Evolutionary conservation across 2,113 vertebrate species (phyloP), one percentile per base, ranked within the genome.

Genomic region (Entomyzon cyanotis): DNA sequence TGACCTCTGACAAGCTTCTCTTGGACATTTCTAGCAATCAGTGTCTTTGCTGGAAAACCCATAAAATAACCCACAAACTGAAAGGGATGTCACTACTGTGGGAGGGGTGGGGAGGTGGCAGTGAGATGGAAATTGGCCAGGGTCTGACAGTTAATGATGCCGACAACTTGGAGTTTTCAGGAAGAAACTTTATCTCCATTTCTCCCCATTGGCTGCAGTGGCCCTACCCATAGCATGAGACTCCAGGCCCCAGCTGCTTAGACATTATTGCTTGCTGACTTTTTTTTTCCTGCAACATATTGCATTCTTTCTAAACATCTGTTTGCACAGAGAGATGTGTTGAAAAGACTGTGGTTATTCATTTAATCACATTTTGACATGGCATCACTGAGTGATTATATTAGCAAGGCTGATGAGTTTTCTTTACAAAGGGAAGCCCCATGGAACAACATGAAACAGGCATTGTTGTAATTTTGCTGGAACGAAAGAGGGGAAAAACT

Each of bases 341-440:
- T 97, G 95, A 97, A 96, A 96, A 92, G 90, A 68, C 84, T 95
- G 93, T 71, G 90, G 95, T 94, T 96, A 93, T 93, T 96, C 92
- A 95, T 96, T 96, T 95, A 95, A 94, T 95, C 93, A 64, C 88
- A 90, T 92, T 96, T 94, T 97, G 92, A 95, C 94, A 94, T 90
- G 92, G 89, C 86, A 89, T 89, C 2, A 42, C 83, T 97, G 96
- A 96, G 88, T 95, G 95, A 94, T 96, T 95, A 79, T 92, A 96
- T 96, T 96, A 97, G 88, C 85, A 92, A 91, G 44, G 92, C 88
- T 89, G 95, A 90, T 89, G 92, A 97, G 74, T 90, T 95, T 95
- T 92, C 92, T 94, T 90, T 62, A 89, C 77, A 94, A 96, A 96
- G 76, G 90, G 94, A 96, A 97, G 95, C 94, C 93, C 92, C 21